These are phyloP conservation scores for Suncus etruscus DNA, from an alignment of 2,113 vertebrate species.

Conservation along the genomic window DNA sequence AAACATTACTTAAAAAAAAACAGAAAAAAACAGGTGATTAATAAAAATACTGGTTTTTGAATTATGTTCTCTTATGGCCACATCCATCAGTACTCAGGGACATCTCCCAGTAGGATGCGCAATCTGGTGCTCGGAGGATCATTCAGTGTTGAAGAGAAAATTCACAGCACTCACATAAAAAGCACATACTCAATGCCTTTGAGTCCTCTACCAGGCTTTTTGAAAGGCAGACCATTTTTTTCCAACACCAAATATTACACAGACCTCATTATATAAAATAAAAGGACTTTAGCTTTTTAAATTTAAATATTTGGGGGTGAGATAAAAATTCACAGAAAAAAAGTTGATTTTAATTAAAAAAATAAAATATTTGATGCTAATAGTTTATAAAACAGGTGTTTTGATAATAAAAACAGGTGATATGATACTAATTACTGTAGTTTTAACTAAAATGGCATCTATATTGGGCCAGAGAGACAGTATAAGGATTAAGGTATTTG, in stretches of 20 bases:
- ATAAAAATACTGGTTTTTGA: slow-evolving; percentile 42
- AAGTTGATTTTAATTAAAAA: not conserved
- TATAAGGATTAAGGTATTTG: too few species aligned
- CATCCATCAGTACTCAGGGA: too few species aligned
- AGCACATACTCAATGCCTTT: too few species aligned
- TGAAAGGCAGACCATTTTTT: slow-evolving; percentile 24
- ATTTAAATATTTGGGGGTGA: not conserved
- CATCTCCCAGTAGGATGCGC: too few species aligned
- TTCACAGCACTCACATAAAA: too few species aligned
- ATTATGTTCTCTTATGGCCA: not conserved
- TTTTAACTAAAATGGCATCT: slow-evolving; percentile 21
- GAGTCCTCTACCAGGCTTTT: not conserved
- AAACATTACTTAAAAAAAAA: too few species aligned
- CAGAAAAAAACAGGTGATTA: slow-evolving; percentile 11
- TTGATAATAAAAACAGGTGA: not conserved
- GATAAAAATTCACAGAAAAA: not conserved
- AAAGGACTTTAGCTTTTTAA: slow-evolving; percentile 3
- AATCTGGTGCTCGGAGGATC: too few species aligned
- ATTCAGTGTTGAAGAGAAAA: too few species aligned
- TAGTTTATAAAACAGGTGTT: not conserved
- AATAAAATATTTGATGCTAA: not conserved
- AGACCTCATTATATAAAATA: not conserved
- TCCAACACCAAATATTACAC: slow-evolving; percentile 19
- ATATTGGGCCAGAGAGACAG: too few species aligned
- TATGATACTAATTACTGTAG: not conserved